Conservation (phyloP, 2,888 invertebrate species). For the Encarsia formosa region DNA sequence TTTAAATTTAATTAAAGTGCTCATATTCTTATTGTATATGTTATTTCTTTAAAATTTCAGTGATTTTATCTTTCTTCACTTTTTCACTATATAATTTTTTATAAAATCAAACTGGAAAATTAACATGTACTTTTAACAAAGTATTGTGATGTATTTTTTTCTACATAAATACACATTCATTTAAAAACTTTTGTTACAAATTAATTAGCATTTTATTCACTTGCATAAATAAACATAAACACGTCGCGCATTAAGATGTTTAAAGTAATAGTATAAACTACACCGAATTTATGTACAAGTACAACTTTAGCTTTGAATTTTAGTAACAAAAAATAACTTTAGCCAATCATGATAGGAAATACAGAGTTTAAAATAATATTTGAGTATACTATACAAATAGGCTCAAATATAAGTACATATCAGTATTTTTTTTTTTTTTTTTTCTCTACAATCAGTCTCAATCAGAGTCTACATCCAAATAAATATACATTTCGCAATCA, state of each 20-base stretch:
- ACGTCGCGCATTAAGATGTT: too few species aligned
- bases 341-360: not conserved
- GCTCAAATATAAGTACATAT: constrained; percentile 17
- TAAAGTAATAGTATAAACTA: too few species aligned
- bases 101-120: not conserved
- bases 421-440: constrained; percentile 6
- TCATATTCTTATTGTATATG: constrained; percentile 13
- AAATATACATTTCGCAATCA: too few species aligned
- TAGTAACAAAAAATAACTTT: too few species aligned
- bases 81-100: not conserved
- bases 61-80: not conserved
- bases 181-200: too few species aligned
- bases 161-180: too few species aligned
- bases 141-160: not conserved
- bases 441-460: constrained; percentile 14
- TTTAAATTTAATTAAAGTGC: constrained; percentile 6
- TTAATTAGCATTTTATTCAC: too few species aligned
- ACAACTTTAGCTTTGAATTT: too few species aligned
- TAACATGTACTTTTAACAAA: not conserved
- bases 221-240: too few species aligned
- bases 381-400: constrained; percentile 12
- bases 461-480: constrained; percentile 13
- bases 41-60: too few species aligned
- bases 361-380: not conserved
- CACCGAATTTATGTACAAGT: too few species aligned